Conservation (phyloP, 2,888 invertebrate species). For the Odontomyia ornata region DNA sequence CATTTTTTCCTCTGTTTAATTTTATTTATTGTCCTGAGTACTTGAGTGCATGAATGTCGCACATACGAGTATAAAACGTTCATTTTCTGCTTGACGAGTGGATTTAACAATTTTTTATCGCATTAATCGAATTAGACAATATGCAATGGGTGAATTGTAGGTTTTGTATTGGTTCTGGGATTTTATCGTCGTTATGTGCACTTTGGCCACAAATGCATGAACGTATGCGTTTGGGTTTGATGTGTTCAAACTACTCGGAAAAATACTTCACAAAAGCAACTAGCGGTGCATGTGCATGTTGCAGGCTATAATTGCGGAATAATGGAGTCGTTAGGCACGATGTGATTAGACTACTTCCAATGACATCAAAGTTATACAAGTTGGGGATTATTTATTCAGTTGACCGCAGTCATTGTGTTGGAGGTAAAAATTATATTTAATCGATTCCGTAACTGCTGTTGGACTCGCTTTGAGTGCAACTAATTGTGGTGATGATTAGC, state of each 20-base stretch:
- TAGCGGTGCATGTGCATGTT: slow-evolving; percentile 24
- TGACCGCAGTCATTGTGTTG: no score
- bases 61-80: slow-evolving; percentile 34
- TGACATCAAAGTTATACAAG: no score
- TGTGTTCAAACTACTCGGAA: not conserved
- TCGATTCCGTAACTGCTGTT: no score
- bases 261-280: not conserved
- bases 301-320: slow-evolving; percentile 22
- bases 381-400: no score
- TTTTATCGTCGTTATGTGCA: not conserved
- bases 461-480: no score
- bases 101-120: slow-evolving; percentile 16
- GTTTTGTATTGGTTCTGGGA: slow-evolving; percentile 10
- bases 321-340: slow-evolving; percentile 25
- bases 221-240: not conserved
- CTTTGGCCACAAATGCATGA: not conserved
- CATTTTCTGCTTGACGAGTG: slow-evolving; percentile 30
- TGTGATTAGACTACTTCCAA: slow-evolving; percentile 3
- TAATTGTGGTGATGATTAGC: no score
- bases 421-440: no score
- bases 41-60: slow-evolving; percentile 16
- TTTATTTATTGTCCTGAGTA: slow-evolving; percentile 37
- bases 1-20: slow-evolving; percentile 33
- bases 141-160: not conserved
- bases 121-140: slow-evolving; percentile 23